Conservation (phyloP, 2,797 vertebrate genomes). For the Pogonophryne albipinna region DNA sequence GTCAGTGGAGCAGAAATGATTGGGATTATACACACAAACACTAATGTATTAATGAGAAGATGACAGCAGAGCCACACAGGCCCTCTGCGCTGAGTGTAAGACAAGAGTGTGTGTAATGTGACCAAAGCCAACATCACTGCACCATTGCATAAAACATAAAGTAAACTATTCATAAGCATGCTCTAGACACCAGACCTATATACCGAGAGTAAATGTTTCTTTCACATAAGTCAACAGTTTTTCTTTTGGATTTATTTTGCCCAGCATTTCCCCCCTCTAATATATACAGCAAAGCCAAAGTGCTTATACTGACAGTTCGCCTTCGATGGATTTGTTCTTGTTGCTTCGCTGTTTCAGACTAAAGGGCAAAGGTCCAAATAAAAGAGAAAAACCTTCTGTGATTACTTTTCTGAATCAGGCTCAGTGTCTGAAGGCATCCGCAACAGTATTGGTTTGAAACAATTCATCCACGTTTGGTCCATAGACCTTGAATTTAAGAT, state of each 20-base stretch:
- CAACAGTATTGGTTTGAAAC: constrained; percentile 2
- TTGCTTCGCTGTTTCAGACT: neutral
- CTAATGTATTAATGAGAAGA: constrained; percentile 47
- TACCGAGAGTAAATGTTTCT: constrained; percentile 5
- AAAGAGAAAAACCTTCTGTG: neutral
- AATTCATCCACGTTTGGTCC: neutral
- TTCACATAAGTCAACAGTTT: neutral
- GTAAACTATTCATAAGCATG: constrained; percentile 53
- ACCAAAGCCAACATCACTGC: constrained; percentile 12
- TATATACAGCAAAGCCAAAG: neutral
- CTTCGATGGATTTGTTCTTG: neutral
- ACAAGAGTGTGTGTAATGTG: neutral
- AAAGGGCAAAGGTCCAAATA: neutral
- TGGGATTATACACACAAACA: constrained; percentile 33
- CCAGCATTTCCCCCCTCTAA: neutral
- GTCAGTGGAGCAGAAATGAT: constrained; percentile 15
- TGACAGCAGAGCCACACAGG: constrained; percentile 40
- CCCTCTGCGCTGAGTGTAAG: constrained; percentile 21
- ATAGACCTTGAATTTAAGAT: neutral
- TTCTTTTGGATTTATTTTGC: neutral
- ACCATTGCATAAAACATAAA: constrained; percentile 44
- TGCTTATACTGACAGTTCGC: neutral
- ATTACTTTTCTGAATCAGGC: constrained; percentile 4
- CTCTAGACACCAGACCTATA: constrained; percentile 42
- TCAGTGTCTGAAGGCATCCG: neutral